Evolutionary conservation across 1,140 invertebrate genomes (phyloP), one percentile per base, ranked within the genome.

Genomic region (Hydropsyche tenuis): DNA sequence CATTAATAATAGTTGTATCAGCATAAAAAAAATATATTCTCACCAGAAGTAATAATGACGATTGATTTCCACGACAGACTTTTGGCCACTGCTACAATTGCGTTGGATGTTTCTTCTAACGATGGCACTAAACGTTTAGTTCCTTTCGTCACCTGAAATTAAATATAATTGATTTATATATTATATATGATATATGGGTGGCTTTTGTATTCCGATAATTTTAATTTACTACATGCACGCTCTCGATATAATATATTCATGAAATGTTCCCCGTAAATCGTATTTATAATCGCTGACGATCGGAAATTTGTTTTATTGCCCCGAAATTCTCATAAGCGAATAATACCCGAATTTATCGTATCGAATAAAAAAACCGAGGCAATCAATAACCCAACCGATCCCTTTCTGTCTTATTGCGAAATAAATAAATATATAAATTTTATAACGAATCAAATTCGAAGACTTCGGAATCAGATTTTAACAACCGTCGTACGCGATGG

Each of bases 31-130:
- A n/a, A 14, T 53, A 43, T n/a, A 22, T 27, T 1, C 72, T 69
- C 72, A 78, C 75, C 77, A 73, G 73, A 74, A 64, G 74, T 73
- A 45, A 77, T 77, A 16, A 77, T 77, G 69, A 77, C 74, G 23
- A 77, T 73, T 1, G 76, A 75, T 23, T 68, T 73, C 78, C 73
- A 77, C 6, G 51, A 53, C 1, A 77, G 46, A 1, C 25, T 78
- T 63, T 73, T 73, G 37, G 76, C 75, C 0, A 74, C 72, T 9
- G 68, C 74, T 4, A 75, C 76, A 7, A 78, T 73, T 11, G 75
- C 73, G 42, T 71, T 75, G 20, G 76, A 73, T 0, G 78, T 75
- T 48, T 74, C 75, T 45, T 78, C 76, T 25, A 77, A 48, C 11
- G 78, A 75, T 56, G 72, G 73, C 12, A 75, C 72, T n/a, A 76